Base-by-base conservation (phyloP, 92 coral and sea anemone species). In the Nematostella vectensis region DNA sequence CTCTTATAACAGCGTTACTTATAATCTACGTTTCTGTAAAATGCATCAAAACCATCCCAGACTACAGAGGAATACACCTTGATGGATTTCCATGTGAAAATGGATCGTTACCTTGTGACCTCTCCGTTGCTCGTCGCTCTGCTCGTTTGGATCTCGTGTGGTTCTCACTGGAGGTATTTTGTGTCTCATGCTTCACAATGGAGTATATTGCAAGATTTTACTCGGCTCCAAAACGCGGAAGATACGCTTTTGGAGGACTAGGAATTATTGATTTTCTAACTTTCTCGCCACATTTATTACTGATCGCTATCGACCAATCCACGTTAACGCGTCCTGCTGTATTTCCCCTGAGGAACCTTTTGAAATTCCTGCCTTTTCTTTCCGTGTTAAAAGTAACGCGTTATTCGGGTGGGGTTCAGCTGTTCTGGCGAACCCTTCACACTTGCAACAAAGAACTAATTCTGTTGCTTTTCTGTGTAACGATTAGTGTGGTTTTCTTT, bases 251-350 rank as follows among this genome's bases (percentile, higher is more conserved):
- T 29, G 83, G 81, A 11, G 59, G 81, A 31, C 37, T 59, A 25
- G 80, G 83, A 15, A 22, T 83, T 12, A 72, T 88, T 27, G 96
- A 88, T 50, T 55, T 88, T 17, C 61, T 73, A 6, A 55, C 96
- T 0, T 57, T 82, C 13, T 71, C 75, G 20, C 96, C 96, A 0
- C 50, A 61, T 50, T 75, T 73, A 59, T 45, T 72, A 6, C 65
- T 63, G 12, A 24, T 75, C 27, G 37, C 61, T 13, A 50, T 81
- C 48, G 61, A 61, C 53, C 19, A 13, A n/a, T 47, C 15, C 17
- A 22, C 58, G 1, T 40, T 54, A 2, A 13, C 51, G 20, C 31
- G 43, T 4, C 65, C 71, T 3, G 50, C 52, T 31, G 28, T 25
- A 47, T 29, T 50, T 43, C 69, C 81, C 21, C 77, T 84, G 33